Conservation (phyloP, 53 echinoderm and acorn worm genomes). For the Hippasteria phrygiana region DNA sequence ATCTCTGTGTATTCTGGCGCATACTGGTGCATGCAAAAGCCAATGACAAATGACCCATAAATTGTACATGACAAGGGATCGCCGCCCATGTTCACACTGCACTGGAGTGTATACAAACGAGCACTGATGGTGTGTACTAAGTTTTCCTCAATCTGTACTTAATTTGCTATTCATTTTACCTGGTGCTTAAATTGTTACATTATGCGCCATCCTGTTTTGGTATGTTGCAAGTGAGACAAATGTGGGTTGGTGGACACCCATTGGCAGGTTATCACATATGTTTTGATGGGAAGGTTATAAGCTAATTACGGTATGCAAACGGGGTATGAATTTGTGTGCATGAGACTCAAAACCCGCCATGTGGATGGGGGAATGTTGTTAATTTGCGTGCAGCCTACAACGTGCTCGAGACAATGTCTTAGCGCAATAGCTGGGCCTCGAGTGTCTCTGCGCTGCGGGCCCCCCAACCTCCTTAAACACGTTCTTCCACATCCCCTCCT, state of each 20-base stretch:
- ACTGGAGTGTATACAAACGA: too few species aligned
- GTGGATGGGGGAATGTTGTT: not conserved
- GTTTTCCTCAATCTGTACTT: too few species aligned
- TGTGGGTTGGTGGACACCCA: not conserved
- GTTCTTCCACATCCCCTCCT: not conserved
- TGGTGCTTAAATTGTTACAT: too few species aligned
- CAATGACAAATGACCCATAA: too few species aligned
- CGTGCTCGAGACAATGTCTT: slow-evolving; percentile 22
- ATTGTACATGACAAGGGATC: too few species aligned
- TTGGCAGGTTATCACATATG: not conserved
- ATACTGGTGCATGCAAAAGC: too few species aligned
- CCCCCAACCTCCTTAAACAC: slow-evolving; percentile 38
- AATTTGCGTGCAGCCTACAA: slow-evolving; percentile 34
- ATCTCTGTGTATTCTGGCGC: too few species aligned
- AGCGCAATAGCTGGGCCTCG: not conserved
- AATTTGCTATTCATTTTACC: too few species aligned
- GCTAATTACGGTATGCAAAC: not conserved
- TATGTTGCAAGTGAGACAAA: too few species aligned
- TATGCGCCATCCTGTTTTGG: too few species aligned
- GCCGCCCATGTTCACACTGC: too few species aligned
- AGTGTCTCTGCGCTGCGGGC: not conserved
- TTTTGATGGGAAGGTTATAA: not conserved
- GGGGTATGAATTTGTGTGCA: not conserved
- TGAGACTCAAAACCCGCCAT: not conserved
- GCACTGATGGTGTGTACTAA: too few species aligned